A percentile compares a stretch with the other conserved stretches of the same genome.
Conservation (phyloP, 2,113 vertebrate genomes). For the Cariama cristata region DNA sequence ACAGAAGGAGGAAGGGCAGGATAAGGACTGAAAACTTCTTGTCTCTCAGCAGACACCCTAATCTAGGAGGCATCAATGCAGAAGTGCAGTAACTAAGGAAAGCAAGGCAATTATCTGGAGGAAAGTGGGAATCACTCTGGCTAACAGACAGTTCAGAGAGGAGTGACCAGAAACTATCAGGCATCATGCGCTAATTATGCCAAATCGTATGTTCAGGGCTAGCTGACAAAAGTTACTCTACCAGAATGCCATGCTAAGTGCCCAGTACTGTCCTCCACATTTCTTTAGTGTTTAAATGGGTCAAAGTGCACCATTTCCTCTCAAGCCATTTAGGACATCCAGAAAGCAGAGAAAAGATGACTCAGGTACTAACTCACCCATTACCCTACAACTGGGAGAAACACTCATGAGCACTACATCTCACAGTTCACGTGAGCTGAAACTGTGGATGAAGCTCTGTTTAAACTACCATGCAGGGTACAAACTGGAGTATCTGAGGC, state of each 20-base stretch:
- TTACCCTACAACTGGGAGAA: not conserved
- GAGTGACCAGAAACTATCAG: not conserved
- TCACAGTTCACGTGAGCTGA: not conserved
- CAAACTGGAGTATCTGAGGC: not conserved
- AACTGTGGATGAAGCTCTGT: not conserved
- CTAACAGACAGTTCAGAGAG: not conserved
- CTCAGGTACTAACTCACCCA: fast-evolving
- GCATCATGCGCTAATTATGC: fast-evolving
- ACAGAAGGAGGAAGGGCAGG: not conserved
- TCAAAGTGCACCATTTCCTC: not conserved
- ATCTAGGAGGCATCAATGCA: not conserved
- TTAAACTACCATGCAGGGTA: not conserved
- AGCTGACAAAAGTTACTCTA: not conserved
- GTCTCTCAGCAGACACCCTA: not conserved
- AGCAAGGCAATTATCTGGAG: not conserved
- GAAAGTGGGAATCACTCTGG: not conserved
- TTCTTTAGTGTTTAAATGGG: not conserved
- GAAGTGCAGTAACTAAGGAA: not conserved
- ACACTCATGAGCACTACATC: not conserved
- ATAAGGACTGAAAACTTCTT: not conserved
- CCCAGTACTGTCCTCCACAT: not conserved
- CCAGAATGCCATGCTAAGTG: not conserved
- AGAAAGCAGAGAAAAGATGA: not conserved
- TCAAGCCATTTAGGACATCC: not conserved
- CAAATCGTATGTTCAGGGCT: not conserved